These are phyloP conservation scores for Urocyon cinereoargenteus DNA, from an alignment of 2,797 vertebrate genomes.

Conservation along the genomic window DNA sequence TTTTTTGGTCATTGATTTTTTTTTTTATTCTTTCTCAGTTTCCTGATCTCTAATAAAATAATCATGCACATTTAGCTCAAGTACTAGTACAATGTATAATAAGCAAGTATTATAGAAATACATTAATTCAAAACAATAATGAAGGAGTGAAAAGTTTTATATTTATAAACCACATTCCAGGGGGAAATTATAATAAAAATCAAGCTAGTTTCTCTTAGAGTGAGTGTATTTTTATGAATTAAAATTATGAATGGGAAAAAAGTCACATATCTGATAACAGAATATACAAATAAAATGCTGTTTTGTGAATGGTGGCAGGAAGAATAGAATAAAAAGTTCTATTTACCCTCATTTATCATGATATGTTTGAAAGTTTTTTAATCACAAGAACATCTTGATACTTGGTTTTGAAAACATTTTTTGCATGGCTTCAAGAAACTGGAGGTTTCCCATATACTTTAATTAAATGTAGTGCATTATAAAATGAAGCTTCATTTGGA, in stretches of 20 bases:
- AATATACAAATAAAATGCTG: background rate
- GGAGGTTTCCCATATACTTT: slow-evolving; percentile 29
- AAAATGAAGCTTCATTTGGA: slow-evolving; percentile 65
- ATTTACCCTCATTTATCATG: background rate
- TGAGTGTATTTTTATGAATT: background rate
- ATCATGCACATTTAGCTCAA: background rate
- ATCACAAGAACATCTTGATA: slow-evolving; percentile 25
- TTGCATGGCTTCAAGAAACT: background rate
- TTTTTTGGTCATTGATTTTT: background rate
- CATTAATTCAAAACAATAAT: background rate
- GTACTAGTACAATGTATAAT: background rate
- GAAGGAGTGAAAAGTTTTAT: background rate
- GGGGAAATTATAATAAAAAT: background rate
- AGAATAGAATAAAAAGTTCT: background rate
- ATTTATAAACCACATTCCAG: background rate
- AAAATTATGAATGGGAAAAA: background rate
- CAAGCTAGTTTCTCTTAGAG: background rate
- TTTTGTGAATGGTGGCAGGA: background rate
- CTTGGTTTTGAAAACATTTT: slow-evolving; percentile 20
- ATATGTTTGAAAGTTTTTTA: slow-evolving; percentile 14
- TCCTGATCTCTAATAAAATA: background rate
- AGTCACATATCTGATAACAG: slow-evolving; percentile 19
- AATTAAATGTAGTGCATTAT: slow-evolving; percentile 12
- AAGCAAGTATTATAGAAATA: background rate
- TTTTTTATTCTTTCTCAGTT: background rate